Evolutionary conservation across 2,888 invertebrate species (phyloP).

Genomic region (Pseudococcus longispinus): DNA sequence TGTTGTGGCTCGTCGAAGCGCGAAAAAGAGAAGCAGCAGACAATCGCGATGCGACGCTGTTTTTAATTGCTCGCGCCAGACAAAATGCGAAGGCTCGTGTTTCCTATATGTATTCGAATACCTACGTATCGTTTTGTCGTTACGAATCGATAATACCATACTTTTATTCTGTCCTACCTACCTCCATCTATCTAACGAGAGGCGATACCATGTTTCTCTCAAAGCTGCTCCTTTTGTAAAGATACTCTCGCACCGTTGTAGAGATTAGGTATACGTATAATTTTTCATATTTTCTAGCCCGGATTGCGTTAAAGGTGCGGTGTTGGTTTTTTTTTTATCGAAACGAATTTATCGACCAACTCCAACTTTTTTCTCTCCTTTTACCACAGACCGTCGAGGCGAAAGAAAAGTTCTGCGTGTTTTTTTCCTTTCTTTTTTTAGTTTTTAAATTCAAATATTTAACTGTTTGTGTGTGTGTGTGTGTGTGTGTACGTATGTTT

Average conservation of each 20-base stretch:
- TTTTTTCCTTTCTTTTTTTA: not conserved
- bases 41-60: not conserved
- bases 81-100: not conserved
- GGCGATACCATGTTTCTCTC: not conserved
- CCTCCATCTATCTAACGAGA: not conserved
- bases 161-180: not conserved
- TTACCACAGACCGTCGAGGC: not conserved
- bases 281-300: not conserved
- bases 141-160: not conserved
- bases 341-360: not conserved
- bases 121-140: not conserved
- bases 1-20: conserved; percentile 5
- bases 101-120: not conserved
- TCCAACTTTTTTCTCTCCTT: not conserved
- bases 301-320: not conserved
- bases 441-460: not conserved
- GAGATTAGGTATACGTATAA: not conserved
- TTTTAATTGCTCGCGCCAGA: not conserved
- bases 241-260: not conserved
- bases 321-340: not conserved
- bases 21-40: not conserved
- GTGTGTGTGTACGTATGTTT: not conserved
- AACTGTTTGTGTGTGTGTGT: not conserved
- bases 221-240: not conserved
- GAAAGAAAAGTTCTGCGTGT: too few species aligned